A percentile compares a stretch with the other conserved stretches of the same genome.
Evolutionary conservation across 2,797 vertebrate genomes (phyloP).

Genomic region (Aphelocoma californica): DNA sequence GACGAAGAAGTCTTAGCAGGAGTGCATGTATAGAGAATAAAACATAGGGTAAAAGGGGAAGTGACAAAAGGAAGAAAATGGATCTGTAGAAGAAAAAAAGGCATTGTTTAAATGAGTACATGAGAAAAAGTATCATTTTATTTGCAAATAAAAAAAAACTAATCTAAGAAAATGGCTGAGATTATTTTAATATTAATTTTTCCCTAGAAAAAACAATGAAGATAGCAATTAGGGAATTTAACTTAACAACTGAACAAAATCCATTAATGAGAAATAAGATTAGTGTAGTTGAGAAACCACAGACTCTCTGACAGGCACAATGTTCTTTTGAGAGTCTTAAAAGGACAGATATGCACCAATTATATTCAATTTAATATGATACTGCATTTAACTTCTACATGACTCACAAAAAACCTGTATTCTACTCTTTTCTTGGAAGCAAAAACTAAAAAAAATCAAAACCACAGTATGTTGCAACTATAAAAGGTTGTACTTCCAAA

Average conservation of each 20-base stretch:
- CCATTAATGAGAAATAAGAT: background rate
- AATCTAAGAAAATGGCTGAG: background rate
- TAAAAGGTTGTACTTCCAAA: background rate
- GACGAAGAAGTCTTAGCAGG: constrained; percentile 47
- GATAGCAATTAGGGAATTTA: background rate
- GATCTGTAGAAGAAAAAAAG: background rate
- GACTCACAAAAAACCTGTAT: background rate
- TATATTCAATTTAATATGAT: background rate
- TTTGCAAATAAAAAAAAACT: background rate
- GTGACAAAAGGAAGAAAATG: background rate
- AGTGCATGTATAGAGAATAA: constrained; percentile 16
- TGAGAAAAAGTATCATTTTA: background rate
- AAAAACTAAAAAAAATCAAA: background rate
- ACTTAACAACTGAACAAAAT: background rate
- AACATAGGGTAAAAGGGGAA: constrained; percentile 1
- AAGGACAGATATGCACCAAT: background rate
- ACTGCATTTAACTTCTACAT: background rate
- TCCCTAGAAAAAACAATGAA: background rate
- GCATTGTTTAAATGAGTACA: background rate
- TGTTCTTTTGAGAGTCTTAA: background rate
- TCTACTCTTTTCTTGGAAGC: background rate
- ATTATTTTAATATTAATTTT: background rate
- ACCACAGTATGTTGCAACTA: fast-evolving
- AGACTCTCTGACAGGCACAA: background rate
- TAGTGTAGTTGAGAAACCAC: background rate